These are phyloP conservation scores for Lasioglossum zephyrum DNA, from an alignment of 2,888 invertebrate species.

Conservation along the genomic window DNA sequence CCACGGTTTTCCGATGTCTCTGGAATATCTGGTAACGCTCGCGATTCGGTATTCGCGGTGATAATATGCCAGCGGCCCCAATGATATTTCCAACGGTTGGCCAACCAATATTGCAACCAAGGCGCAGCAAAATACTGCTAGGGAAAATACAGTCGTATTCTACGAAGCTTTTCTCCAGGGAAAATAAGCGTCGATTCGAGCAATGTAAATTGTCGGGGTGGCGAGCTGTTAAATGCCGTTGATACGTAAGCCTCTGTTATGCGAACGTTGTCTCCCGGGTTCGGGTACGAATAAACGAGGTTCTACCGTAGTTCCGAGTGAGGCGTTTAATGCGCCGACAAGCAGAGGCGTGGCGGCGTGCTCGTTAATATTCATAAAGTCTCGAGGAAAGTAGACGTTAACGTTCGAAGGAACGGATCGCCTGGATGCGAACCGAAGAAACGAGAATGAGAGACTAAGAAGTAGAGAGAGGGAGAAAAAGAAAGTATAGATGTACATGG, in stretches of 20 bases:
- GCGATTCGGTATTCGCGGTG: background rate
- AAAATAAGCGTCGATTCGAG: too few species aligned
- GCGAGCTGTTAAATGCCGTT: too few species aligned
- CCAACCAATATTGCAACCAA: too few species aligned
- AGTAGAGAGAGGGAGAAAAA: background rate
- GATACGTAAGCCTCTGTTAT: background rate
- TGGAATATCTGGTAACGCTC: background rate
- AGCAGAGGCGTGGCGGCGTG: conserved; percentile 26
- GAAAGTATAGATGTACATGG: background rate
- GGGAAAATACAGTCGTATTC: too few species aligned
- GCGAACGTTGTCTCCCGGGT: background rate
- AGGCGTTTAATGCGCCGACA: conserved; percentile 24
- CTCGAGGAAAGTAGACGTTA: conserved; percentile 25
- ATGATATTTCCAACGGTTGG: too few species aligned
- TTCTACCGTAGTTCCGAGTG: background rate
- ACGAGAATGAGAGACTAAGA: background rate
- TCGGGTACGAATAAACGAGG: background rate
- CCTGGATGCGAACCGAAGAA: background rate
- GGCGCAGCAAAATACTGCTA: too few species aligned
- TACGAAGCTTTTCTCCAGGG: too few species aligned
- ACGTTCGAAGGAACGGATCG: conserved; percentile 19
- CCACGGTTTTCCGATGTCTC: background rate
- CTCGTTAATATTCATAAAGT: conserved; percentile 69
- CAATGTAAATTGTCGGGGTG: background rate
- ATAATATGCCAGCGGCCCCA: too few species aligned